Base-by-base conservation (phyloP, 2,888 invertebrate genomes). In the Azorinus chamasolen region DNA sequence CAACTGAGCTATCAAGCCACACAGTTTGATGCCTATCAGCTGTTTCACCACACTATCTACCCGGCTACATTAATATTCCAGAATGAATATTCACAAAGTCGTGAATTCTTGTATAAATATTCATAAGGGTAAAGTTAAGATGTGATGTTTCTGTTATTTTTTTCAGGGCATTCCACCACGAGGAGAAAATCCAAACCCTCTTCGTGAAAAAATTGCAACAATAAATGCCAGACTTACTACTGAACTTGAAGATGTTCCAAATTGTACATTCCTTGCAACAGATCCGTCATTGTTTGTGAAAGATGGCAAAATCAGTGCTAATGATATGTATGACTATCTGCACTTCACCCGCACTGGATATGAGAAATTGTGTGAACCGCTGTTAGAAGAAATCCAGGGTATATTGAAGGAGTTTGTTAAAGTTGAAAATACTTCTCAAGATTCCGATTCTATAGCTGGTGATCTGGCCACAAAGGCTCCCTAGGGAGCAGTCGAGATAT, bases 271-370 rank as follows among this genome's bases (percentile, higher is more conserved):
- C 89, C 95, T 97, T 48, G 94, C 95, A 80, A 96, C 97, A 88
- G 97, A 97, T 89, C 96, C 96, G 89, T 96, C 96, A 54, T 24
- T 87, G 20, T 93, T 92, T 65, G 75, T 92, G 6, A 83, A 79
- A 55, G 61, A 73, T 2, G 93, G 97, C 2, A 95, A 95, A 51
- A 97, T 98, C 72, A 96, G 96, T 91, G 97, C 97, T 91, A 96
- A 96, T 90, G 97, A 98, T 92, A 97, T 98, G 97, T 96, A 96
- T 91, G 98, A 98, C 93, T 98, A 97, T 93, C 95, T 97, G 58
- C 96, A 97, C 90, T 95, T 97, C 73, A 97, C 97, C 1, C 75
- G 96, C 93, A 95, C 96, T 58, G 98, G 97, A 63, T 97, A 97
- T 93, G 95, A 95, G 89, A 97, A 97, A 93, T 71, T 92, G 5